Conservation (phyloP, 2,797 vertebrate species). For the Petrocephalus schoutedeni region DNA sequence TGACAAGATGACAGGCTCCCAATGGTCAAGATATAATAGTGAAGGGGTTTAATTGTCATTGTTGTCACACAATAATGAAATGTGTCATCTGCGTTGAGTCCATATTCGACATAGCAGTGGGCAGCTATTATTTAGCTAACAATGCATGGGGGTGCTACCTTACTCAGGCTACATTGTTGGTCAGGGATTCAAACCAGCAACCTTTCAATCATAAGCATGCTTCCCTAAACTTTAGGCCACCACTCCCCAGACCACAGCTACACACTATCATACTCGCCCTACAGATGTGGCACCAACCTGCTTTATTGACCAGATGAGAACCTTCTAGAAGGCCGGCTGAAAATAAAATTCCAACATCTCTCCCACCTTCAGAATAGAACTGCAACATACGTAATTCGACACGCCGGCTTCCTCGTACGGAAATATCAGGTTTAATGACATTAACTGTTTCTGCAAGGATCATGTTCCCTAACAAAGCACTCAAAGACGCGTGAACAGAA, state of each 20-base stretch:
- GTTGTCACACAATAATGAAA: too few species aligned
- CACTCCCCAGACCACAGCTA: too few species aligned
- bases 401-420: conserved; percentile 5
- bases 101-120: too few species aligned
- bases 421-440: conserved; percentile 24
- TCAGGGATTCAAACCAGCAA: too few species aligned
- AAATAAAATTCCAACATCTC: not conserved
- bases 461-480: conserved; percentile 28
- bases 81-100: too few species aligned
- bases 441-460: conserved; percentile 27
- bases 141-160: too few species aligned
- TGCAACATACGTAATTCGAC: not conserved
- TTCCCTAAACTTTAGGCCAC: too few species aligned
- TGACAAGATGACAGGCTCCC: not conserved
- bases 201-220: too few species aligned
- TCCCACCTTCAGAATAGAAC: not conserved
- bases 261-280: too few species aligned
- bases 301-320: not conserved
- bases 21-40: not conserved
- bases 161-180: too few species aligned
- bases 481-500: conserved; percentile 29
- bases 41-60: too few species aligned
- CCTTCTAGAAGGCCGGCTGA: not conserved
- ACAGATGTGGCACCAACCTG: not conserved
- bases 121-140: too few species aligned